Percentiles rank a stretch among this genome's conserved stretches.
These are phyloP conservation scores for Triplophysa bombifrons DNA, from an alignment of 2,797 vertebrate genomes.

Conservation along the genomic window DNA sequence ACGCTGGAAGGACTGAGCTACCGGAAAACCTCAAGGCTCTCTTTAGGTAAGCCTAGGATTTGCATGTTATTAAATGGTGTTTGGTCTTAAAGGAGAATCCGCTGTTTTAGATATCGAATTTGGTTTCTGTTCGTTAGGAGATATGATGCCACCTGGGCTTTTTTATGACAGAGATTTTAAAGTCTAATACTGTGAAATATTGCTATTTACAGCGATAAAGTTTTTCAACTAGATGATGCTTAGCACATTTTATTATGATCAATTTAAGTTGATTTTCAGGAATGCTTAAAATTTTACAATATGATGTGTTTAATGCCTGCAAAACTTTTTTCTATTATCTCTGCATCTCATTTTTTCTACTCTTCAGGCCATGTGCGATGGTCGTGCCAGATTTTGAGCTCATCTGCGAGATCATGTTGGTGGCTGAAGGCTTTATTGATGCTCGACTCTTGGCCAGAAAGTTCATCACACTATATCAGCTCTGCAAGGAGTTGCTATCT, in stretches of 20 bases:
- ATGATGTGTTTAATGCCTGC: neutral
- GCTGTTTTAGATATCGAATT: neutral
- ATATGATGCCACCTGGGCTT: neutral
- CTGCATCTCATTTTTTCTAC: neutral
- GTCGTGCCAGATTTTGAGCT: constrained; percentile 97
- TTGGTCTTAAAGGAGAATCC: constrained; percentile 13
- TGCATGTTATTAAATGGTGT: neutral
- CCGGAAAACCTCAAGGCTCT: constrained; percentile 97
- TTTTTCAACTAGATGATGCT: neutral
- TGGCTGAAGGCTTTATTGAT: constrained; percentile 92
- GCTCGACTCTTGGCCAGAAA: constrained; percentile 88
- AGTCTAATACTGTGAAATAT: neutral
- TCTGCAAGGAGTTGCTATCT: constrained; percentile 95
- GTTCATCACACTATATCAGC: constrained; percentile 91
- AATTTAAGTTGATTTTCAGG: neutral
- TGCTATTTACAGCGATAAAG: neutral
- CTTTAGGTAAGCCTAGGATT: constrained; percentile 82
- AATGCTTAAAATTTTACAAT: neutral
- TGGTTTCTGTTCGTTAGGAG: neutral
- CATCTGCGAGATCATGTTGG: constrained; percentile 98
- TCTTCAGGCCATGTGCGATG: constrained; percentile 92
- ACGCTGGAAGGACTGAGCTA: constrained; percentile 92
- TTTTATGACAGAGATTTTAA: neutral
- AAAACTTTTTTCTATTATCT: neutral
- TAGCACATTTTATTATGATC: neutral